A percentile compares a stretch with the other conserved stretches of the same genome.
phyloP scores from a whole-genome alignment of 2,888 invertebrate species.

The Netelia melanura region DNA sequence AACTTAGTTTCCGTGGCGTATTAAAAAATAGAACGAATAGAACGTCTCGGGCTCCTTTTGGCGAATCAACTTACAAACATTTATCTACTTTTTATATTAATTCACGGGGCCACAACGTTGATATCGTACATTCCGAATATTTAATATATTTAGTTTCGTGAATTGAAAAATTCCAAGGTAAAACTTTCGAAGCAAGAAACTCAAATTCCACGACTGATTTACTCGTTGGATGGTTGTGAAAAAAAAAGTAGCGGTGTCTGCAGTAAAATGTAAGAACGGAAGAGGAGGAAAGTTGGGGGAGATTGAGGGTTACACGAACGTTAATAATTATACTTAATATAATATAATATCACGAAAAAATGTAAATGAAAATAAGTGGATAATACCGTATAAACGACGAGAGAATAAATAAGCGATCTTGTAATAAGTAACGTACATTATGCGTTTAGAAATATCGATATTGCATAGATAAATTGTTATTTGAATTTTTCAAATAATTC shows the following conservation, averaged over 20 bases:
- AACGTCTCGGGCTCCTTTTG: conserved; percentile 59
- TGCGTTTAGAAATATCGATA: neutral
- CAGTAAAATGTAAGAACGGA: neutral
- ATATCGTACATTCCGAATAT: conserved; percentile 57
- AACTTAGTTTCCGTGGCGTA: conserved; percentile 74
- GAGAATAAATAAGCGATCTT: neutral
- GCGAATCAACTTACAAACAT: conserved; percentile 70
- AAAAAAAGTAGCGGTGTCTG: neutral
- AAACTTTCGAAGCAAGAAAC: conserved; percentile 16
- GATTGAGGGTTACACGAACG: neutral
- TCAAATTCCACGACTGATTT: conserved; percentile 40
- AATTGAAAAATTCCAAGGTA: conserved; percentile 22
- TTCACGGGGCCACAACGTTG: conserved; percentile 16
- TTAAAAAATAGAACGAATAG: conserved; percentile 58
- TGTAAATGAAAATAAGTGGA: neutral
- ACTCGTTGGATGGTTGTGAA: neutral
- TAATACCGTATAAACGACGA: neutral
- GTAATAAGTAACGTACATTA: neutral
- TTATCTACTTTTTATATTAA: conserved; percentile 36
- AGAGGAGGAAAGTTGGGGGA: too few relatives aligned
- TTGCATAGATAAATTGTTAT: conserved; percentile 12
- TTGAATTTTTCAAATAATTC: conserved; percentile 61
- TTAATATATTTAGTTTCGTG: conserved; percentile 52
- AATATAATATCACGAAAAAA: conserved; percentile 16
- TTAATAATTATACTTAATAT: conserved; percentile 5